phyloP scores from a whole-genome alignment of 2,888 invertebrate genomes.

The Dryocosmus kuriphilus region DNA sequence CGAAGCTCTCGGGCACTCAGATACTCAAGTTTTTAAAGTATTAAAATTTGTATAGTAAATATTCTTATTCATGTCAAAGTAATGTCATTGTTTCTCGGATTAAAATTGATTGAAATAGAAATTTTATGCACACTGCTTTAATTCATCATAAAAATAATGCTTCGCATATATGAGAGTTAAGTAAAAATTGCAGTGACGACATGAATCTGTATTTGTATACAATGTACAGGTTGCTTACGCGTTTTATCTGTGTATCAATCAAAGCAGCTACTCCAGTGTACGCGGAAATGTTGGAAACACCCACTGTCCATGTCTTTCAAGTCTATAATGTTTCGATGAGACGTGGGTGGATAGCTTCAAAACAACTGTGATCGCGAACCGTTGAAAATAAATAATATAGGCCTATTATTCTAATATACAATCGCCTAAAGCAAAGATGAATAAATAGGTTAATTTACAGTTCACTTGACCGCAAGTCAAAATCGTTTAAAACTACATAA shows the following conservation, averaged over 20 bases:
- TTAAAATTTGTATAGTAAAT: no score
- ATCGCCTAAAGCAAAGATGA: constrained; percentile 28
- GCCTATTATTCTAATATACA: constrained; percentile 24
- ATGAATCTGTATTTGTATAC: background rate
- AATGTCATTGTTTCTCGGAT: no score
- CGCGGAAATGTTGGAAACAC: constrained; percentile 11
- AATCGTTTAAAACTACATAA: background rate
- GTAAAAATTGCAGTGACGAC: background rate
- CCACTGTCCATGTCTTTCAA: constrained; percentile 46
- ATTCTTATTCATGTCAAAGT: no score
- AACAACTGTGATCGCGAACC: constrained; percentile 47
- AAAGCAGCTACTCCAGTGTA: background rate
- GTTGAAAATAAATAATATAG: constrained; percentile 30
- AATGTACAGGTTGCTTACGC: background rate
- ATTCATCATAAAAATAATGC: background rate
- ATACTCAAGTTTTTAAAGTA: no score
- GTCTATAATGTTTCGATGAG: constrained; percentile 49
- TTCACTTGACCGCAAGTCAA: background rate
- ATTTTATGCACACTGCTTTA: no score
- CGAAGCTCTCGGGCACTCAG: no score
- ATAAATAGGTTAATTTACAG: constrained; percentile 34
- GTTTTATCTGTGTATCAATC: constrained; percentile 3
- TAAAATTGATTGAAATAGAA: no score
- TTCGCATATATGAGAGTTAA: background rate
- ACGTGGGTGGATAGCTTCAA: constrained; percentile 59